These are phyloP conservation scores for Endomychus coccineus DNA, from an alignment of 2,888 invertebrate species.

Conservation along the genomic window DNA sequence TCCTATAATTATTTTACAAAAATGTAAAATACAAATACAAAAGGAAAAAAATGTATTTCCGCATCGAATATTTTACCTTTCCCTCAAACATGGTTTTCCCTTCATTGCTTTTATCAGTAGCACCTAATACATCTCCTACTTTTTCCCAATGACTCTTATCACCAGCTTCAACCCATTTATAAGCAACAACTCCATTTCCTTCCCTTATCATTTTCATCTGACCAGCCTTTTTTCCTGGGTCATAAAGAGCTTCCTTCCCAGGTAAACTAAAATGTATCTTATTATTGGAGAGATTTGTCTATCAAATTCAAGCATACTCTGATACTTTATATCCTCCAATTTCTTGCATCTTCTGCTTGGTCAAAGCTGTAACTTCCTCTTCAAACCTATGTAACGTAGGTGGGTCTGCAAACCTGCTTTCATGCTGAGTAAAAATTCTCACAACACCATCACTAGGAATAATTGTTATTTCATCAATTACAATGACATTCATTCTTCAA, in stretches of 20 bases:
- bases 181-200: conserved; percentile 67
- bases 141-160: conserved; percentile 61
- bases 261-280: conserved; percentile 57
- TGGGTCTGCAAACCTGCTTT: conserved; percentile 60
- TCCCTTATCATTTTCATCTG: conserved; percentile 79
- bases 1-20: no score
- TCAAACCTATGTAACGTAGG: conserved; percentile 58
- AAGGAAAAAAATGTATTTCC: no score
- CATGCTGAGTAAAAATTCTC: conserved; percentile 74
- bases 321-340: conserved; percentile 80
- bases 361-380: conserved; percentile 61
- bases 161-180: conserved; percentile 66
- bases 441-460: conserved; percentile 72
- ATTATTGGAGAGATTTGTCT: neutral
- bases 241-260: conserved; percentile 66
- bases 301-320: conserved; percentile 52
- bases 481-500: neutral
- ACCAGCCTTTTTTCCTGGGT: conserved; percentile 73
- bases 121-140: conserved; percentile 85
- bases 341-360: conserved; percentile 58
- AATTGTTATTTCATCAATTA: conserved; percentile 1
- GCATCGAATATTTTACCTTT: conserved; percentile 51
- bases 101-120: conserved; percentile 52
- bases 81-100: conserved; percentile 80
- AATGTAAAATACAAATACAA: no score